Evolutionary conservation across 2,888 invertebrate genomes (phyloP).

Genomic region (Hydraecia micacea): DNA sequence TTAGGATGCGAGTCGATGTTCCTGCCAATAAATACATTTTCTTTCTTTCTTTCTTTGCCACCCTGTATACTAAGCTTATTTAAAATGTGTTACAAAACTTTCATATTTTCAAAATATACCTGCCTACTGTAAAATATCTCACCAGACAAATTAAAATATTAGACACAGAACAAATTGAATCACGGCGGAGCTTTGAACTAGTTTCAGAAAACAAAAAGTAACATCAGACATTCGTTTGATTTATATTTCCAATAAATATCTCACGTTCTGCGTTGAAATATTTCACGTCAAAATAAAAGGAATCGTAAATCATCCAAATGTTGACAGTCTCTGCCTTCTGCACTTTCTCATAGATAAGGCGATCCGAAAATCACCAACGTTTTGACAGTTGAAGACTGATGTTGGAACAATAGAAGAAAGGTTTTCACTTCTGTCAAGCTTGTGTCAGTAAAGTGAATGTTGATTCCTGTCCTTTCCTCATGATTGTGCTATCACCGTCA

Average conservation of each 20-base stretch:
- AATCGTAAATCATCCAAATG: conserved; percentile 34
- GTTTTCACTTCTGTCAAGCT: conserved; percentile 26
- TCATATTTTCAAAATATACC: no score
- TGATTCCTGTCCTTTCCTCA: neutral
- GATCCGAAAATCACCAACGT: conserved; percentile 24
- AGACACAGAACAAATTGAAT: conserved; percentile 16
- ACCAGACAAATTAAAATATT: no score
- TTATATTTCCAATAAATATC: conserved; percentile 38
- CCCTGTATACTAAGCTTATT: no score
- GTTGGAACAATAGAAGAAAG: conserved; percentile 42
- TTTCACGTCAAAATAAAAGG: conserved; percentile 37
- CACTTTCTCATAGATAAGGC: conserved; percentile 46
- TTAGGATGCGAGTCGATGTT: no score
- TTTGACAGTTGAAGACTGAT: conserved; percentile 36
- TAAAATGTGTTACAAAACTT: no score
- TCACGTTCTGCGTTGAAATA: conserved; percentile 21
- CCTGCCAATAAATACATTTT: no score
- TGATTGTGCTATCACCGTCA: no score
- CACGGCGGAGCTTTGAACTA: conserved; percentile 18
- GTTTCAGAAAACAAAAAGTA: conserved; percentile 16
- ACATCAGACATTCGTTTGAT: conserved; percentile 12
- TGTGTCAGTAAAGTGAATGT: neutral
- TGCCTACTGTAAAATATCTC: no score
- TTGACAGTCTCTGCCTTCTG: conserved; percentile 25
- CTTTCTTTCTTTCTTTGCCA: no score